These are phyloP conservation scores for Sterrhoptilus dennistouni DNA, from an alignment of 2,113 vertebrate species.

Conservation along the genomic window DNA sequence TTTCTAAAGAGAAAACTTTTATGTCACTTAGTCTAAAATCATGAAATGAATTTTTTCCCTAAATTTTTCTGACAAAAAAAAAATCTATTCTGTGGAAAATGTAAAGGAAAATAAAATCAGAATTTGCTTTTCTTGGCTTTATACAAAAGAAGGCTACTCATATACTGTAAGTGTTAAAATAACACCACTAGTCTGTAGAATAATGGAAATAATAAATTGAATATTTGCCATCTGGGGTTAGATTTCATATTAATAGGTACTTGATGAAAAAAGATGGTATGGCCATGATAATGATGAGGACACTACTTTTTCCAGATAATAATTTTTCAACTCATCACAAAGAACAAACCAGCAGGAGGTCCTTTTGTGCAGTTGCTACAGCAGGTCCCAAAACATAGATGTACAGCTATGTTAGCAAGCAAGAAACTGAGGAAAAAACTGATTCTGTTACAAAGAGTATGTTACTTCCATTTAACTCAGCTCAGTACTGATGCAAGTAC, in stretches of 20 bases:
- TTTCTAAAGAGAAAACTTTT: background rate
- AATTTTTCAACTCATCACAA: background rate
- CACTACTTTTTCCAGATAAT: background rate
- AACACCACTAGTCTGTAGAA: fast-evolving
- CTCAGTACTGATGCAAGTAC: background rate
- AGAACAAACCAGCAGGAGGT: background rate
- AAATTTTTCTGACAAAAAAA: background rate
- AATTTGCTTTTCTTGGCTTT: background rate
- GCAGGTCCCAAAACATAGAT: background rate
- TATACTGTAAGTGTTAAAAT: background rate
- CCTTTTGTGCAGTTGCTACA: background rate
- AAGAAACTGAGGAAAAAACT: background rate
- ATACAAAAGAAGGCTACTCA: background rate
- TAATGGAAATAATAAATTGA: background rate
- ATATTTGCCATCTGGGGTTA: background rate
- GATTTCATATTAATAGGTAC: background rate
- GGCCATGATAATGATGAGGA: background rate
- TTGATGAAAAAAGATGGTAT: background rate
- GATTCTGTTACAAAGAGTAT: background rate
- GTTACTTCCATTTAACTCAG: background rate
- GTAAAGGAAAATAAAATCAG: background rate
- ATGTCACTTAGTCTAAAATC: background rate
- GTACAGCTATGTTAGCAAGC: background rate
- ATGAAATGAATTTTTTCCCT: background rate
- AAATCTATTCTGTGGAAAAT: background rate